Conservation (phyloP, 2,113 vertebrate species). For the Microcebus ravelobensis region DNA sequence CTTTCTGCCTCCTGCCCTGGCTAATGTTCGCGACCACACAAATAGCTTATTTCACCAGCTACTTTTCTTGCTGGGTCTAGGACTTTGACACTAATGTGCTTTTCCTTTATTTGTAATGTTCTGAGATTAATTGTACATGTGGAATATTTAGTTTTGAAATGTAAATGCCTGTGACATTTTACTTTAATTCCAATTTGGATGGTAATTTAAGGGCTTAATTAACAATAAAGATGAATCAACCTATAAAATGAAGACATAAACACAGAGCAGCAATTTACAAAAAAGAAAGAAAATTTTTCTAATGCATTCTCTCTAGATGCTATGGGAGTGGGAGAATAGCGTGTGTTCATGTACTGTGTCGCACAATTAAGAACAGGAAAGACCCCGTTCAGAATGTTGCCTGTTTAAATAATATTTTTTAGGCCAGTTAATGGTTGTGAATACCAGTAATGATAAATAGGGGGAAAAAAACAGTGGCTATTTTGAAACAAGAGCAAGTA, state of each 20-base stretch:
- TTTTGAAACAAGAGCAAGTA: neutral
- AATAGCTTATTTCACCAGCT: constrained; percentile 3
- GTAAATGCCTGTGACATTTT: constrained; percentile 65
- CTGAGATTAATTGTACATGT: constrained; percentile 49
- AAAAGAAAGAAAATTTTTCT: constrained; percentile 59
- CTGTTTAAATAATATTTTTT: constrained; percentile 9
- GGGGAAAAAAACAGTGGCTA: neutral
- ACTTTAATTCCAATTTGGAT: constrained; percentile 56
- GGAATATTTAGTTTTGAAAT: constrained; percentile 57
- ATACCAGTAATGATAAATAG: neutral
- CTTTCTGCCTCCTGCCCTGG: neutral
- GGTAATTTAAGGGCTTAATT: constrained; percentile 59
- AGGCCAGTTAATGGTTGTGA: neutral
- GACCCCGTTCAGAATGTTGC: neutral
- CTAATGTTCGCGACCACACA: neutral
- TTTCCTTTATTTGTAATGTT: constrained; percentile 67
- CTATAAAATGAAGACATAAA: constrained; percentile 76
- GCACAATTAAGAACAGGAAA: constrained; percentile 23
- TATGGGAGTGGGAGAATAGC: neutral
- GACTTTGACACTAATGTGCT: constrained; percentile 42
- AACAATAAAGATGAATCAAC: constrained; percentile 48
- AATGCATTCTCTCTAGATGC: constrained; percentile 40
- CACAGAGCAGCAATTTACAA: constrained; percentile 58
- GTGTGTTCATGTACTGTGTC: neutral
- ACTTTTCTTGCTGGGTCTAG: constrained; percentile 13